Evolutionary conservation across 2,888 invertebrate genomes (phyloP), one percentile per base, ranked within the genome.

Genomic region (Troides oblongomaculatus): DNA sequence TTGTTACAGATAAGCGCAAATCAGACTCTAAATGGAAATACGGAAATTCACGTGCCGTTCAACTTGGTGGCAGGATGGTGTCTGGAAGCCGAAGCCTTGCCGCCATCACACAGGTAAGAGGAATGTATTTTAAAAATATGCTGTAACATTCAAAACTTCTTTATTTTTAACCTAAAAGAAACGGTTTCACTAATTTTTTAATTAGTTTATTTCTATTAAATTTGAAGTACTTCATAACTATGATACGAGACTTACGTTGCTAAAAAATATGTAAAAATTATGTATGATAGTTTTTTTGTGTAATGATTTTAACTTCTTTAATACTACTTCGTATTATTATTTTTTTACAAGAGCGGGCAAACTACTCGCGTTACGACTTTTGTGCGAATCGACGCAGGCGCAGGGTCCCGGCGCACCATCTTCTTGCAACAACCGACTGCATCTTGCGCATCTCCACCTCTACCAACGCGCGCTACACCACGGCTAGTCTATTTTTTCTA

Each of bases 41-140:
- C 91, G 59, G 93, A 93, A 79, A 93, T 92, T 71, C 93, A 93
- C 69, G 93, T 93, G 61, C 99, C 99, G 0, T 93, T 98, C 77
- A 96, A 97, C 73, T 94, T 98, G 73, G 96, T 98, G 79, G 95
- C 98, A 61, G 97, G 98, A 23, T 99, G 99, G 99, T 97, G 99
- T 84, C 97, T 98, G 86, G 97, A 98, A 84, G 97, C 97, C 1
- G 93, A 97, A 66, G 93, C 94, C n/a, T 88, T 98, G 75, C 95
- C 96, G 62, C 82, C 93, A 17, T 94, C 94, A 58, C 97, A 95
- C 88, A 96, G 92, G 92, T 91, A 69, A 39, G 10, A 1, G 8
- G 39, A 39, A 39, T 39, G 8, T 39, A 39, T 39, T 39, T 39
- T 10, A 39, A 39, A 39, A 10, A 1, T 39, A 39, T 10, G 7